Percentiles rank a stretch among this genome's conserved stretches.
Conservation (phyloP, 2,797 vertebrate species). For the Diglossa cyanea region DNA sequence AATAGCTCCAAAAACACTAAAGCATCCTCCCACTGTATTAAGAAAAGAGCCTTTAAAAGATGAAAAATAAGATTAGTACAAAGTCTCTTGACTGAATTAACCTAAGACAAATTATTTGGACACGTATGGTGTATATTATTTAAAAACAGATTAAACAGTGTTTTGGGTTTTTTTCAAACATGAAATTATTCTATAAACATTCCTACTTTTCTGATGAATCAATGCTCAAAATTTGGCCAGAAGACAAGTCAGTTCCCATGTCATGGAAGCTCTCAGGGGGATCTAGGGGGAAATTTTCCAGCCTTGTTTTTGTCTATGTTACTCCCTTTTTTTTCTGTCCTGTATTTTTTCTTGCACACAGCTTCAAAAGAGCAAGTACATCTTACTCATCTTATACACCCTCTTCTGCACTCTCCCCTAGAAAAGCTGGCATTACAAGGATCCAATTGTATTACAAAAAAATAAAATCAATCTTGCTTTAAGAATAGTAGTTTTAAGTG, state of each 20-base stretch:
- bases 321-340: neutral
- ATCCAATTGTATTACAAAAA: neutral
- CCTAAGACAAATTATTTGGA: neutral
- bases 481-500: neutral
- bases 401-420: neutral
- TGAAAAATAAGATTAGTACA: conserved; percentile 13
- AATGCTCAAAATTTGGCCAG: neutral
- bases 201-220: neutral
- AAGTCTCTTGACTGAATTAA: neutral
- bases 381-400: neutral
- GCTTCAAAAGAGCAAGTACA: neutral
- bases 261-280: neutral
- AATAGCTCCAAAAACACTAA: conserved; percentile 18
- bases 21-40: neutral
- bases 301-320: neutral
- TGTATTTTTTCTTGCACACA: neutral
- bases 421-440: neutral
- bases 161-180: neutral
- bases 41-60: conserved; percentile 42
- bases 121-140: neutral
- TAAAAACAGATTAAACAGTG: neutral
- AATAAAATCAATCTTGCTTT: neutral
- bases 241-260: neutral
- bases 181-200: neutral
- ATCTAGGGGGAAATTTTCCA: neutral